Evolutionary conservation across 2,888 invertebrate species (phyloP).

Genomic region (Cheilosia urbana): DNA sequence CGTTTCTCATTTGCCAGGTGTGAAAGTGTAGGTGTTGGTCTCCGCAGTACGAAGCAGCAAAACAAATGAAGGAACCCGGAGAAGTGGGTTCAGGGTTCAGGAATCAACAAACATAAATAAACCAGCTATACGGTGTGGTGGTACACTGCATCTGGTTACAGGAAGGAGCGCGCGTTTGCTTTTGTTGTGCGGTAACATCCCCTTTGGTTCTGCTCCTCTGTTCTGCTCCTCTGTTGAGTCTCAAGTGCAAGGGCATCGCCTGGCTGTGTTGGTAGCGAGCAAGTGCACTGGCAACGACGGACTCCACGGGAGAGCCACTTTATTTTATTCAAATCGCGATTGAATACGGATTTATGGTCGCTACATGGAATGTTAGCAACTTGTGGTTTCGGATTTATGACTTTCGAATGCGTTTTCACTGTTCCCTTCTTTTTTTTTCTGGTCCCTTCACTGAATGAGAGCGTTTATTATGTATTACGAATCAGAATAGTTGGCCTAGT

Average conservation of each 20-base stretch:
- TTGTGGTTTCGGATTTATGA: conserved; percentile 70
- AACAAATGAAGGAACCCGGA: conserved; percentile 44
- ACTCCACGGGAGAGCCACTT: conserved; percentile 55
- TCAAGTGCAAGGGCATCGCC: conserved; percentile 72
- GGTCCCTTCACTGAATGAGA: conserved; percentile 12
- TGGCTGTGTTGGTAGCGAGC: conserved; percentile 1
- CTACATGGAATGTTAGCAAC: conserved; percentile 72
- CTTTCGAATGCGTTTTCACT: conserved; percentile 50
- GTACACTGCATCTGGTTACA: conserved; percentile 32
- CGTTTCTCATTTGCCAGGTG: conserved; percentile 25
- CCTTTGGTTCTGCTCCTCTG: conserved; percentile 50
- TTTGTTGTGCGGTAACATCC: conserved; percentile 26
- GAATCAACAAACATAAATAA: conserved; percentile 69
- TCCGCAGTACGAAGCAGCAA: conserved; percentile 21
- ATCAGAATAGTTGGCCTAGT: conserved; percentile 52
- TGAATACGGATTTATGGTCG: conserved; percentile 69
- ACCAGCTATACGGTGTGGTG: conserved; percentile 18
- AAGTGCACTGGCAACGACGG: conserved; percentile 22
- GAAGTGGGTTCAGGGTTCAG: conserved; percentile 42
- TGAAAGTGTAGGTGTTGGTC: conserved; percentile 19
- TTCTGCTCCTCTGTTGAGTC: conserved; percentile 69
- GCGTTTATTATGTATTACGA: conserved; percentile 47
- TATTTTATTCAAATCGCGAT: conserved; percentile 75
- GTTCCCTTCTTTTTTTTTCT: no score
- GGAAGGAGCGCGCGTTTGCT: conserved; percentile 25